These are phyloP conservation scores for Orthonychiurus folsomi DNA, from an alignment of 2,888 invertebrate genomes.

Conservation along the genomic window DNA sequence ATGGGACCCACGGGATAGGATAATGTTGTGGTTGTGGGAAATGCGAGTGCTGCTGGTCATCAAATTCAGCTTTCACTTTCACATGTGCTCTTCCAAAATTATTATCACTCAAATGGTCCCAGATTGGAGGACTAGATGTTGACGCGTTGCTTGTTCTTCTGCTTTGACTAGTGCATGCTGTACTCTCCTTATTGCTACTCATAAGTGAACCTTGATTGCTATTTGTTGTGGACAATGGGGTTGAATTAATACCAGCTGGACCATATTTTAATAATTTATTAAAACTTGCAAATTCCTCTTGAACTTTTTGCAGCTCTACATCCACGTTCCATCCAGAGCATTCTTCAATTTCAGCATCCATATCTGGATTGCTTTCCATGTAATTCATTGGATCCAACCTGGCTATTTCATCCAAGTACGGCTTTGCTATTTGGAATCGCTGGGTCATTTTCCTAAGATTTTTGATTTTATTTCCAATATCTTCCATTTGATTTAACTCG, in stretches of 20 bases:
- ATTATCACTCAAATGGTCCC: too few relatives aligned
- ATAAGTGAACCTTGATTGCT: too few relatives aligned
- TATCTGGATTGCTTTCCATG: constrained; percentile 22
- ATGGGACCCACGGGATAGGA: background rate
- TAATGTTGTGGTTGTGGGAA: background rate
- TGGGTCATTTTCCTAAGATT: constrained; percentile 28
- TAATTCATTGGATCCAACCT: constrained; percentile 25
- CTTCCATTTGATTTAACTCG: constrained; percentile 33
- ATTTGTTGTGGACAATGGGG: background rate
- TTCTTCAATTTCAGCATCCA: constrained; percentile 35
- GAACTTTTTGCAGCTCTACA: constrained; percentile 35
- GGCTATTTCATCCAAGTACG: constrained; percentile 33
- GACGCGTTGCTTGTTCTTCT: background rate
- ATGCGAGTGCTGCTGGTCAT: background rate
- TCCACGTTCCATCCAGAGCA: constrained; percentile 39
- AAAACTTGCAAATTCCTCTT: constrained; percentile 27
- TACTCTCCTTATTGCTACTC: background rate
- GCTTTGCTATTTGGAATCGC: constrained; percentile 31
- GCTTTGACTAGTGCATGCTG: background rate
- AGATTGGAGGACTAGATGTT: background rate
- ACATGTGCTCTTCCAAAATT: too few relatives aligned
- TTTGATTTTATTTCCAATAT: constrained; percentile 34
- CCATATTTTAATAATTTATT: constrained; percentile 27
- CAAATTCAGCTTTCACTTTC: background rate
- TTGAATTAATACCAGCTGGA: background rate